These are phyloP conservation scores for Virgularia gustaviana DNA, from an alignment of 92 coral and sea anemone genomes.

Conservation along the genomic window DNA sequence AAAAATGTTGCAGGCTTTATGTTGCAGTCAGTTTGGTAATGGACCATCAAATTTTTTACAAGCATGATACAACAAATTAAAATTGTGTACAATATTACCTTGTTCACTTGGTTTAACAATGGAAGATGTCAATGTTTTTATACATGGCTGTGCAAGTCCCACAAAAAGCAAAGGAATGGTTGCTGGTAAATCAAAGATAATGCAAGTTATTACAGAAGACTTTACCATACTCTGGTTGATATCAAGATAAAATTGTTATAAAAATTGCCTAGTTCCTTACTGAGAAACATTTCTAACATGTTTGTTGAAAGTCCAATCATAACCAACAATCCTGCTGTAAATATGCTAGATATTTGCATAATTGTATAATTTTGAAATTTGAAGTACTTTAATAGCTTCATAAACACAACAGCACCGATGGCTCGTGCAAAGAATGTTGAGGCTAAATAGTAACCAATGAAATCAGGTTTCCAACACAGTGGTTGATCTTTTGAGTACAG, in stretches of 20 bases:
- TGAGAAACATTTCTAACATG: constrained; percentile 71
- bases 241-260: background rate
- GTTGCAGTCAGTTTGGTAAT: too few species aligned
- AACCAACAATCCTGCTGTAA: constrained; percentile 59
- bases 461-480: constrained; percentile 71
- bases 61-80: too few species aligned
- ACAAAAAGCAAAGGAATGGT: constrained; percentile 61
- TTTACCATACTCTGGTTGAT: background rate
- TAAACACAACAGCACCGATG: constrained; percentile 77
- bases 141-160: constrained; percentile 81
- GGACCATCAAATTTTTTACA: too few species aligned
- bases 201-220: background rate
- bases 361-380: constrained; percentile 66
- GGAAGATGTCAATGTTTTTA: constrained; percentile 76
- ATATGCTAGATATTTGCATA: constrained; percentile 68
- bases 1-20: too few species aligned
- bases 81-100: constrained; percentile 43
- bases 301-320: constrained; percentile 81
- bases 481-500: constrained; percentile 70
- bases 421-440: constrained; percentile 66
- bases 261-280: constrained; percentile 41
- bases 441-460: constrained; percentile 76
- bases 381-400: constrained; percentile 60
- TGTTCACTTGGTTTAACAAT: constrained; percentile 74
- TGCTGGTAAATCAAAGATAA: too few species aligned